Evolutionary conservation across 1,140 invertebrate species (phyloP).

Genomic region (Metaphire vulgaris): DNA sequence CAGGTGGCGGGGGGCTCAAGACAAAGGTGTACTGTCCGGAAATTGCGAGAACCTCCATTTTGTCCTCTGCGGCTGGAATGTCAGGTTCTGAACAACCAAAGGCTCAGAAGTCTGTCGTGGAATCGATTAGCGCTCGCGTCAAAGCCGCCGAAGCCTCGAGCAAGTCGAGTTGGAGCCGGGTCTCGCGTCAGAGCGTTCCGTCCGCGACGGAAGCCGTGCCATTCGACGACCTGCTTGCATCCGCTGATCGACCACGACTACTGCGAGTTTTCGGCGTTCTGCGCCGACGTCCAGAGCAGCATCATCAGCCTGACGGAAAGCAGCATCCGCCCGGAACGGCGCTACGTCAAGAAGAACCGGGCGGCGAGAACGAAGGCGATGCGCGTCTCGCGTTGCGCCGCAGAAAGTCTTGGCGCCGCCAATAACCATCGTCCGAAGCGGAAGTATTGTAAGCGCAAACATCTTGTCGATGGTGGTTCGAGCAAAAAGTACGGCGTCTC

Average conservation of each 20-base stretch:
- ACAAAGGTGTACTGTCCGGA: not conserved
- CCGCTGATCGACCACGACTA: slow-evolving; percentile 31
- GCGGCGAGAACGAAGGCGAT: slow-evolving; percentile 11
- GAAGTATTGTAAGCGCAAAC: slow-evolving; percentile 1
- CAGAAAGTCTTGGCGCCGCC: not conserved
- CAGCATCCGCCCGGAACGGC: slow-evolving; percentile 21
- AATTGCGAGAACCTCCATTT: too few relatives aligned
- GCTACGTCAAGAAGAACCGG: slow-evolving; percentile 21
- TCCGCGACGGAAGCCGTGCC: not conserved
- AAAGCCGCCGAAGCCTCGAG: too few relatives aligned
- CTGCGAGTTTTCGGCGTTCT: slow-evolving; percentile 31
- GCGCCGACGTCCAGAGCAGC: slow-evolving; percentile 29
- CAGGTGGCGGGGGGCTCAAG: not conserved
- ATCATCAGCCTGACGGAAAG: slow-evolving; percentile 28
- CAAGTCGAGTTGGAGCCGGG: not conserved
- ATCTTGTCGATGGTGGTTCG: not conserved
- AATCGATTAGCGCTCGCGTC: too few relatives aligned
- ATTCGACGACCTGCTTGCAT: slow-evolving; percentile 4
- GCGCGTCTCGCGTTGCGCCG: not conserved
- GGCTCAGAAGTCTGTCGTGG: not conserved
- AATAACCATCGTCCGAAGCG: slow-evolving; percentile 10
- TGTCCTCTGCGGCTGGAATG: too few relatives aligned
- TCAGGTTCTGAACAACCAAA: not conserved
- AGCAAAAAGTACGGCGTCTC: not conserved
- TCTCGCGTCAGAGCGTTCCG: not conserved